Evolutionary conservation across 2,888 invertebrate genomes (phyloP), one percentile per base, ranked within the genome.

Genomic region (Agriotes lineatus): DNA sequence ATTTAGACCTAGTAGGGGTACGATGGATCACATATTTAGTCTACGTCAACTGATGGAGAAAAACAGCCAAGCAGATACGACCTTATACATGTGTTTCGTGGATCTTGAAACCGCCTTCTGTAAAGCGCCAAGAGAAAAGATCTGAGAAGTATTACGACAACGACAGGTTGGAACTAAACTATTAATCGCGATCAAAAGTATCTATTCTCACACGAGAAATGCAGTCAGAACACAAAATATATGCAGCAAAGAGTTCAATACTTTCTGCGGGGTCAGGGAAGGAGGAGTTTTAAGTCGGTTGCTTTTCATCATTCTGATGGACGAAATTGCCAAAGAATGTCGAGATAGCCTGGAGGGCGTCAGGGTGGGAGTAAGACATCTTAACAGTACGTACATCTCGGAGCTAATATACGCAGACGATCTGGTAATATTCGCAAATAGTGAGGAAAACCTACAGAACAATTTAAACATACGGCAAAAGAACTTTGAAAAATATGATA

Each of bases 281-380:
- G 66, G 66, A 19, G 60, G 66, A 6, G 57, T 57, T 37, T 9
- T 60, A 18, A 67, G 48, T 16, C 67, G 60, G 37, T 9, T 67
- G 19, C 16, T 67, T 1, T 67, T 67, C 18, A 39, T 59, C 9
- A 16, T 52, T 7, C 44, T 48, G 35, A 59, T 69, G 52, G 54
- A 54, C 25, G 54, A 33, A 54, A 54, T 54, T 30, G 62, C 52
- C 3, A 25, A 25, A 3, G 7, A 25, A 25, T 25, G n/a, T n/a
- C n/a, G n/a, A n/a, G n/a, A n/a, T n/a, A n/a, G n/a, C n/a, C n/a
- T n/a, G n/a, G n/a, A n/a, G n/a, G n/a, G n/a, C n/a, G n/a, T n/a
- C n/a, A n/a, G n/a, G n/a, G n/a, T n/a, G n/a, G n/a, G n/a, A n/a
- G n/a, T n/a, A n/a, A n/a, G n/a, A n/a, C n/a, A n/a, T n/a, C n/a